These are phyloP conservation scores for Tachina lurida DNA, from an alignment of 2,888 invertebrate species.

Conservation along the genomic window DNA sequence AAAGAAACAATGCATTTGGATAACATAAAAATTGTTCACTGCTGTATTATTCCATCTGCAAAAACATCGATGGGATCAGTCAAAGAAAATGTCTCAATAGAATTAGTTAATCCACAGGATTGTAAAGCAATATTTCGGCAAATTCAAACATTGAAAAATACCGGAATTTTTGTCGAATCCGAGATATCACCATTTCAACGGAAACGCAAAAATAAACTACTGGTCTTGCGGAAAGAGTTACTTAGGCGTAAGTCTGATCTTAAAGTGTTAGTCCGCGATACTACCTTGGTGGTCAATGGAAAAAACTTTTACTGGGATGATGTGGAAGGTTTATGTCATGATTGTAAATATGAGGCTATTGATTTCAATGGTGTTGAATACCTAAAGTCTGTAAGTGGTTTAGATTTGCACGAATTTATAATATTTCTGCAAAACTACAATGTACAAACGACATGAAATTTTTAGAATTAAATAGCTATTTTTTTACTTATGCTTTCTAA, in stretches of 20 bases:
- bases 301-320: constrained; percentile 73
- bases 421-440: constrained; percentile 72
- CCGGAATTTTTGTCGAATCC: constrained; percentile 71
- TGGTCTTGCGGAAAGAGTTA: constrained; percentile 72
- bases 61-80: constrained; percentile 14
- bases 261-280: constrained; percentile 69
- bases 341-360: constrained; percentile 41
- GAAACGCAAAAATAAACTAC: constrained; percentile 72
- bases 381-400: constrained; percentile 61
- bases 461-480: neutral
- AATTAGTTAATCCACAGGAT: constrained; percentile 63
- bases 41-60: constrained; percentile 45
- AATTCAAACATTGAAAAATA: constrained; percentile 69
- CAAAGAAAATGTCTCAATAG: constrained; percentile 66
- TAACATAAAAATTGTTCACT: constrained; percentile 61
- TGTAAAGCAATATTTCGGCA: constrained; percentile 68
- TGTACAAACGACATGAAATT: constrained; percentile 53
- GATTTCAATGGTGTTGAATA: constrained; percentile 63
- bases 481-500: neutral
- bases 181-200: constrained; percentile 70
- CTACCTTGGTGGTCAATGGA: constrained; percentile 67
- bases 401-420: constrained; percentile 72
- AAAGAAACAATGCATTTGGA: constrained; percentile 61
- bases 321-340: constrained; percentile 70
- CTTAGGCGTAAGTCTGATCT: constrained; percentile 69